Base-by-base conservation (phyloP, 2,797 vertebrate species). In the Telmatherina bonti region DNA sequence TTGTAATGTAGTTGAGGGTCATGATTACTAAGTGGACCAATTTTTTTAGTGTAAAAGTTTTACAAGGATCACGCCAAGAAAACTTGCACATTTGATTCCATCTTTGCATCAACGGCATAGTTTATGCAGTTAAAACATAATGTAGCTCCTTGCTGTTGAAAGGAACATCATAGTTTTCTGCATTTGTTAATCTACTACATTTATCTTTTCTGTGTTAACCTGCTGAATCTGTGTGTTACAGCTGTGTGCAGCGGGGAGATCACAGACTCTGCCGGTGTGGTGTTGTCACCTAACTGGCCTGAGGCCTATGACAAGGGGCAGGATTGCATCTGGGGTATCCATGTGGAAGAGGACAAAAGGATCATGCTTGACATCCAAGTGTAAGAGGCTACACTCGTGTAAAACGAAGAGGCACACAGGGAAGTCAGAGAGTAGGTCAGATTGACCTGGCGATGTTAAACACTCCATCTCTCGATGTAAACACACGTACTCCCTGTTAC, bases 311-410 rank as follows among this genome's bases (percentile, higher is more conserved):
- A 99, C 86, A 97, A 97, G 59, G 98, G 98, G 56, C 98, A 99
- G 90, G 98, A 99, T 92, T 99, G 98, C 94, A 99, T 99, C 93
- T 99, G 96, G 97, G 96, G 97, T 1, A 94, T 98, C 69, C 97
- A 98, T 0, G 97, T 99, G 90, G 97, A 98, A 76, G 97, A 99
- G 81, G 97, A 98, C 94, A 98, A 97, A 88, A 95, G 97, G 74
- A 94, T 99, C 93, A 95, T 99, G 96, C 90, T 99, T 86, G 97
- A 99, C 0, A 62, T 99, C 83, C 95, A 95, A 66, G 95, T 97
- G 97, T 99, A 94, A 97, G 97, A 95, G 64, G 60, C 67, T 11
- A 63, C 75, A 62, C 67, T 67, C 79, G 81, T 76, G 84, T 79
- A 64, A 69, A 59, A 68, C 38, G 45, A 59, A 62, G 74, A 71